Base-by-base conservation (phyloP, 2,113 vertebrate genomes). In the Bagarius yarrelli region DNA sequence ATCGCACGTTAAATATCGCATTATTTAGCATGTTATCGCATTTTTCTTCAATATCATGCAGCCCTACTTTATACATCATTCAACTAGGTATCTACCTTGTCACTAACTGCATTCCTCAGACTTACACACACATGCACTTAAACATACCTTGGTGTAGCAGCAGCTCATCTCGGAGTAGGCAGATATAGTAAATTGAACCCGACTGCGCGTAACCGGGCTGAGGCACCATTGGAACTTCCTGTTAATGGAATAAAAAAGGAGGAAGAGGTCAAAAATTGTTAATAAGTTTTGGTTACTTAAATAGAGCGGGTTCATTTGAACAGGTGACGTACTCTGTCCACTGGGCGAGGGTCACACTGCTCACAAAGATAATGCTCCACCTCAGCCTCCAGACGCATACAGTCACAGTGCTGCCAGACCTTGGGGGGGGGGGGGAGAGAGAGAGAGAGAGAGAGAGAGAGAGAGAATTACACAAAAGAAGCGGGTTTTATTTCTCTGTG, bases 361-460 rank as follows among this genome's bases (percentile, higher is more conserved):
- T 99, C 98, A 88, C 98, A 99, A 81, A 98, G 90, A 89, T 98
- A 99, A 88, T 98, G 98, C 3, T 98, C 98, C 36, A 97, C 98
- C 1, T 99, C 98, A 0, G 95, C 93, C 80, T 95, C 96, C 81
- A 98, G 91, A 0, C 96, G 95, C 98, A 98, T 98, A 14, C 98
- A 99, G 91, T 99, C 98, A 82, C 94, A 99, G 89, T 99, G 98
- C 92, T 99, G 98, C 98, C 98, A 99, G 8, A 98, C 98, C 98
- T 99, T 84, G 32, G 61, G 18, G 18, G 50, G 30, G 18, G 55
- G 80, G 74, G 23, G 53, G 32, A 73, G 74, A 67, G 40, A 15
- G 36, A 2, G 13, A 25, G 40, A 15, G 53, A 19, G 15, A 55
- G 53, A 3, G 15, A 55, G 5, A 16, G 5, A n/a, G 3, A 21